Evolutionary conservation across 2,113 vertebrate genomes (phyloP).

Genomic region (Cercopithecus mona): DNA sequence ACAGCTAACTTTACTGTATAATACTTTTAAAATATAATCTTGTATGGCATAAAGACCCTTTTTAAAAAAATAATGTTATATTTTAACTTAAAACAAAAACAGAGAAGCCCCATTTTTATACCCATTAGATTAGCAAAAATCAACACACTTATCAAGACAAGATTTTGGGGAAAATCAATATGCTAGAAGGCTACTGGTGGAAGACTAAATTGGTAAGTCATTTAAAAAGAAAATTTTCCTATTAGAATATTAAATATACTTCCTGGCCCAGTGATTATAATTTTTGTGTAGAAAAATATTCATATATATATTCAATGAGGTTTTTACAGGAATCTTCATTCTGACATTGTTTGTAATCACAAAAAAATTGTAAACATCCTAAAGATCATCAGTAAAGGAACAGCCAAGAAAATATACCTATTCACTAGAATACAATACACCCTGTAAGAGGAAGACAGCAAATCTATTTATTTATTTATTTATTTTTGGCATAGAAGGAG

Average conservation of each 20-base stretch:
- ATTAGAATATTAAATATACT: neutral
- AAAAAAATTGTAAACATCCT: neutral
- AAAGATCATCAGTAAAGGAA: neutral
- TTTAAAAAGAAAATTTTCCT: neutral
- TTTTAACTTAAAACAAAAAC: neutral
- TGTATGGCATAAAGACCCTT: neutral
- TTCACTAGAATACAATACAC: neutral
- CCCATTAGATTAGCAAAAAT: neutral
- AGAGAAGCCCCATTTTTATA: neutral
- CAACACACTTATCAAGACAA: neutral
- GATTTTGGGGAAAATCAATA: neutral
- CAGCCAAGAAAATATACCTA: neutral
- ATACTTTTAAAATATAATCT: neutral
- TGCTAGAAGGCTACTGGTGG: neutral
- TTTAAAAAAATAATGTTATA: neutral
- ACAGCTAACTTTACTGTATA: neutral
- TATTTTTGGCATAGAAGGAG: neutral
- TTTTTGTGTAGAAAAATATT: neutral
- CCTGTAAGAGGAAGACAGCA: neutral
- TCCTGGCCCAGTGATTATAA: neutral
- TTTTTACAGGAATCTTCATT: neutral
- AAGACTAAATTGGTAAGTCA: neutral
- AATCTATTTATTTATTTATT: neutral
- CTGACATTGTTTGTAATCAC: neutral
- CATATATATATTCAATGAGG: neutral